Evolutionary conservation across 2,888 invertebrate genomes (phyloP).

Genomic region (Mimas tiliae): DNA sequence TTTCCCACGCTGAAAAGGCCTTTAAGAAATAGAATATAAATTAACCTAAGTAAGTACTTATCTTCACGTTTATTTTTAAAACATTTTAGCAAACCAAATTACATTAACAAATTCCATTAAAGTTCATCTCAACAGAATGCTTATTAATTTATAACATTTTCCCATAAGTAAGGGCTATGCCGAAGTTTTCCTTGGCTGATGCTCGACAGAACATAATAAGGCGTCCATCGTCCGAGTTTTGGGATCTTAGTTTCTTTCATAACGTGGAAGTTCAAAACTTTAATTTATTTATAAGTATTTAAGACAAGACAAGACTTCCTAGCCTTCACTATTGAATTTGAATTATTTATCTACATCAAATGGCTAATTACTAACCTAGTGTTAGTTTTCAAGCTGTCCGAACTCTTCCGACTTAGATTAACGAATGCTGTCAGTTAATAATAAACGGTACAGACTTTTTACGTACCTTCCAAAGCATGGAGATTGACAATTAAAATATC

Average conservation of each 20-base stretch:
- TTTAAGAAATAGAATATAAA: background rate
- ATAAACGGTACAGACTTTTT: too few species aligned
- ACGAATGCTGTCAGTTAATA: too few species aligned
- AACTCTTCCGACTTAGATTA: too few species aligned
- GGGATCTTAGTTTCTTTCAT: background rate
- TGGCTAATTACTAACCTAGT: too few species aligned
- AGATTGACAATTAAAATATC: too few species aligned
- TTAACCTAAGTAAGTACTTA: background rate
- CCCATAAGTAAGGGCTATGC: background rate
- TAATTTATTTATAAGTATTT: background rate
- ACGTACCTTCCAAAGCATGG: too few species aligned
- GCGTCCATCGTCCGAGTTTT: background rate
- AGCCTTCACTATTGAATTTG: too few species aligned
- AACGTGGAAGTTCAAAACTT: background rate
- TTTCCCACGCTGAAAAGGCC: background rate
- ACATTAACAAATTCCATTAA: constrained; percentile 29
- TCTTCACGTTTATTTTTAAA: constrained; percentile 5
- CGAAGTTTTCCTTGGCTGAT: background rate
- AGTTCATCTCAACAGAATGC: background rate
- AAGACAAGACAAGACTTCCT: too few species aligned
- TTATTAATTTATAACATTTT: constrained; percentile 7
- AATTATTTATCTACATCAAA: too few species aligned
- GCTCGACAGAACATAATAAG: background rate
- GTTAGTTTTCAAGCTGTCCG: too few species aligned
- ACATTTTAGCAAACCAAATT: constrained; percentile 36